A percentile compares a stretch with the other conserved stretches of the same genome.
Evolutionary conservation across 2,797 vertebrate genomes (phyloP).

Genomic region (Hybognathus amarus): DNA sequence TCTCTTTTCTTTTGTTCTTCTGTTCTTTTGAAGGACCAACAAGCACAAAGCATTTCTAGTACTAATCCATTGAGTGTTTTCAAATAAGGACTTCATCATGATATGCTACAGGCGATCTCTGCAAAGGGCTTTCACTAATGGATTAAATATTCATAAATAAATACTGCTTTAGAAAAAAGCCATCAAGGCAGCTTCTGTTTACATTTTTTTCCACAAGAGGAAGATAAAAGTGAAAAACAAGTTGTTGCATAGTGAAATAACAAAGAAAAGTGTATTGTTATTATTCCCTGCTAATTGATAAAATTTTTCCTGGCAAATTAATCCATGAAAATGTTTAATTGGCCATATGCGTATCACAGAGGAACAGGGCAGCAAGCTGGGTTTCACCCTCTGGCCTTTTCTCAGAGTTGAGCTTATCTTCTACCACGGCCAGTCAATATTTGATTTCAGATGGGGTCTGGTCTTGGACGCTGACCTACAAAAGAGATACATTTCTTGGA

Average conservation of each 20-base stretch:
- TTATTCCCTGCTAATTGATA: constrained; percentile 67
- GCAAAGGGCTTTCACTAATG: constrained; percentile 57
- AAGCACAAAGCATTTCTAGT: constrained; percentile 38
- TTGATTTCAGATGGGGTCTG: constrained; percentile 61
- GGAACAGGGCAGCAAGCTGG: constrained; percentile 54
- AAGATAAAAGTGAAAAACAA: constrained; percentile 30
- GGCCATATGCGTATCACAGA: constrained; percentile 60
- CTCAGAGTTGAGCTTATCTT: constrained; percentile 46
- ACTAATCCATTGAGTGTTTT: constrained; percentile 51
- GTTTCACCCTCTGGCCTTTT: constrained; percentile 50
- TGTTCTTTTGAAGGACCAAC: constrained; percentile 30
- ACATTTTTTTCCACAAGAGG: constrained; percentile 47
- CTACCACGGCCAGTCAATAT: constrained; percentile 58
- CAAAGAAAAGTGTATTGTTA: constrained; percentile 46
- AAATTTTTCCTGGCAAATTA: constrained; percentile 65
- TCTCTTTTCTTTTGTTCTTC: constrained; percentile 21
- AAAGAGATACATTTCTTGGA: constrained; percentile 60
- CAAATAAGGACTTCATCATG: constrained; percentile 37
- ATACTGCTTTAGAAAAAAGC: constrained; percentile 52
- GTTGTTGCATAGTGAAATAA: constrained; percentile 29
- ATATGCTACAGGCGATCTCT: constrained; percentile 32
- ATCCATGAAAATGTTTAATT: constrained; percentile 66
- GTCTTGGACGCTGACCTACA: constrained; percentile 63
- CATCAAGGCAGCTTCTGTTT: constrained; percentile 43
- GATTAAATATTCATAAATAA: constrained; percentile 60